Base-by-base conservation (phyloP, 2,113 vertebrate genomes). In the Penelope pileata region DNA sequence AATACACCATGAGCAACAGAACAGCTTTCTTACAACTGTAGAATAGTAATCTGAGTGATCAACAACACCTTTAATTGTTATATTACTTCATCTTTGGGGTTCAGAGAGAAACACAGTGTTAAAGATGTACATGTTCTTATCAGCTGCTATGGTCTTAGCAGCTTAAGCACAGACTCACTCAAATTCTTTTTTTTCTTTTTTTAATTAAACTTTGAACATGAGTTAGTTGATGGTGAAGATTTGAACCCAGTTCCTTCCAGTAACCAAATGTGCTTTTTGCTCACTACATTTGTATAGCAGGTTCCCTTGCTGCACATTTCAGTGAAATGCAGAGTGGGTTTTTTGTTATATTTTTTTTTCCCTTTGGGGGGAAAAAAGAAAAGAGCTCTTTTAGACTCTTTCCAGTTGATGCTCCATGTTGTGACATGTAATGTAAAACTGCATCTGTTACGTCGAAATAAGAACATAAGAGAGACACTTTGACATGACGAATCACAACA, bases 391-490 rank as follows among this genome's bases (percentile, higher is more conserved):
- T 64, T 16, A 82, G 83, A 53, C 30, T 94, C 50, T 70, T 94
- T 70, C 77, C 79, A 96, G 80, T 91, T 94, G 70, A 93, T 97
- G 75, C 80, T 93, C 60, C 51, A 17, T 93, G 75, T 95, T 94
- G 62, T 96, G 83, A 96, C 81, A 85, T 64, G 88, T 66, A 86
- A 30, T 94, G 88, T 93, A 89, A 91, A 93, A 30, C 86, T 93
- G 69, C 96, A 93, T 93, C 96, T 97, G 96, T 91, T 62, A 64
- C 1, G 42, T 42, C 78, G 86, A 89, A 79, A 84, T 10, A 27
- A 47, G 81, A 94, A 50, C 42, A 59, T 4, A 5, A 81, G 67
- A 81, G 60, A 60, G 91, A 78, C 54, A 67, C 86, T 91, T 80
- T 92, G 95, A 97, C 94, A 12, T 11, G 91, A 91, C 38, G 83